Evolutionary conservation across 2,888 invertebrate genomes (phyloP).

Genomic region (Tryphoninae sp.): DNA sequence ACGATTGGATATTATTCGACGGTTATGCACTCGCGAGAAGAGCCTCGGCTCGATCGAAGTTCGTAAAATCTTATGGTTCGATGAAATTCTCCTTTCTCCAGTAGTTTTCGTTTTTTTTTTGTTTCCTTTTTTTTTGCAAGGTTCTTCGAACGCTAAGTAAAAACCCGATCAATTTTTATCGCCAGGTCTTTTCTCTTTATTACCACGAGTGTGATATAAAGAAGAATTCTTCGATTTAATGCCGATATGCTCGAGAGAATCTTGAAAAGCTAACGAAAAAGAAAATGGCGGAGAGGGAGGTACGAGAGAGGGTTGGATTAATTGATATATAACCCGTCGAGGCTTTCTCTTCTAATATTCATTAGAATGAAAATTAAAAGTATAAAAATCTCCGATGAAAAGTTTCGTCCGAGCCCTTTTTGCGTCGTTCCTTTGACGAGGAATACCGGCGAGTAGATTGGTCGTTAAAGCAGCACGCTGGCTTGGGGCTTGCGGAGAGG

Average conservation of each 20-base stretch:
- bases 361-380: conserved; percentile 60
- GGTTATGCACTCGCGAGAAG: conserved; percentile 61
- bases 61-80: conserved; percentile 69
- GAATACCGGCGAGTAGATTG: conserved; percentile 51
- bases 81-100: conserved; percentile 32
- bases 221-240: conserved; percentile 18
- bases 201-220: background rate
- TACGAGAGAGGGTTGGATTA: conserved; percentile 24
- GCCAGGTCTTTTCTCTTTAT: conserved; percentile 16
- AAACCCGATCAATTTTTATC: conserved; percentile 23
- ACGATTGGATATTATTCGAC: conserved; percentile 64
- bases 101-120: conserved; percentile 15
- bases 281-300: conserved; percentile 7
- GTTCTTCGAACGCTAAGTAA: background rate
- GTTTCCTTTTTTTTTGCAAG: conserved; percentile 27
- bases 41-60: conserved; percentile 62
- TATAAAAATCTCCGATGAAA: conserved; percentile 46
- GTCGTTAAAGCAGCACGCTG: conserved; percentile 57
- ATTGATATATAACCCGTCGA: conserved; percentile 53
- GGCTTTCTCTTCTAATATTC: conserved; percentile 56
- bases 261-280: background rate
- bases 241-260: background rate
- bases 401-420: conserved; percentile 52
- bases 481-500: conserved; percentile 8
- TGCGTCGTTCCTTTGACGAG: conserved; percentile 48